Evolutionary conservation across 2,797 vertebrate species (phyloP).

Genomic region (Decapterus maruadsi): DNA sequence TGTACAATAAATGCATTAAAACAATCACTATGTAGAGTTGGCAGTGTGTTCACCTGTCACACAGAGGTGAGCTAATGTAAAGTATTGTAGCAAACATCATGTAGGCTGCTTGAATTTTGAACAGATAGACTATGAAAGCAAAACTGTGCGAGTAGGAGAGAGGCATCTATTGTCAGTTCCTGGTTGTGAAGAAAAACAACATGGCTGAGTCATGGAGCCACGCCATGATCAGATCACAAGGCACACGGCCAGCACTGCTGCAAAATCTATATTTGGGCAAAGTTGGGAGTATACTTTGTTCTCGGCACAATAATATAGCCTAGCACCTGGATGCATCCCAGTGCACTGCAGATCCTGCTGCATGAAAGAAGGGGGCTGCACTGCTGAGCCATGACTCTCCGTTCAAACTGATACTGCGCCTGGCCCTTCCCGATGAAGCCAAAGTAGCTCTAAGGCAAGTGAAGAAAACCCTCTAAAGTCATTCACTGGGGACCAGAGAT

Average conservation of each 20-base stretch:
- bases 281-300: neutral
- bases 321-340: conserved; percentile 23
- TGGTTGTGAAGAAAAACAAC: conserved; percentile 11
- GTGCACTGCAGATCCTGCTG: conserved; percentile 21
- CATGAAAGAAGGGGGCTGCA: conserved; percentile 22
- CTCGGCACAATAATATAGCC: conserved; percentile 45
- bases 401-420: conserved; percentile 24
- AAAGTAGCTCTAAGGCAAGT: conserved; percentile 22
- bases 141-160: neutral
- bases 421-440: conserved; percentile 25
- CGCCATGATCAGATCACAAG: conserved; percentile 13
- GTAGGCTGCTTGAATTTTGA: neutral
- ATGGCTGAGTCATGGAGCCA: conserved; percentile 11
- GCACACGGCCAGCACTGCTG: neutral
- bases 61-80: neutral
- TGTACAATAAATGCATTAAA: neutral
- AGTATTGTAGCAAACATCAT: neutral
- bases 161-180: neutral
- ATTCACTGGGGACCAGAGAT: conserved; percentile 25
- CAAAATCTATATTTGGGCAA: neutral
- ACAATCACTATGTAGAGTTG: neutral
- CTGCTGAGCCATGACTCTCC: conserved; percentile 33
- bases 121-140: neutral
- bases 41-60: neutral
- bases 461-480: conserved; percentile 36